Base-by-base conservation (phyloP, 1,140 invertebrate species). In the Drosophila nannoptera region DNA sequence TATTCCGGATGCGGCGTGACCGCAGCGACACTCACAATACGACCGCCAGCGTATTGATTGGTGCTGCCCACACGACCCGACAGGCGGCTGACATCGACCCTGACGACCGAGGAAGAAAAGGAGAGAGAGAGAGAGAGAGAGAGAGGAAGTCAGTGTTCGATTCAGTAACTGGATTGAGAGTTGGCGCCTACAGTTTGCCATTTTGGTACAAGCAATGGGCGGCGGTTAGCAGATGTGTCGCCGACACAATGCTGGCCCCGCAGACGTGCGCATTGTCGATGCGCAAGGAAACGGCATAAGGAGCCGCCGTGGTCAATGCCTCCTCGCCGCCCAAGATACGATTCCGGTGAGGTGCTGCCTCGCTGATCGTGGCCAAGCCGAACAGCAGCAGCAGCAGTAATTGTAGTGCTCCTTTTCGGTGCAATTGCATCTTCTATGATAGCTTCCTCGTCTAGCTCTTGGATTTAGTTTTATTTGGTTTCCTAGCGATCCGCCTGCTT, bases 1-100 rank as follows among this genome's bases (percentile, higher is more conserved):
- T 89, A 91, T 0, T 81, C 50, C 4, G 83, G 45, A 63, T 93
- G 91, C 7, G 72, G 40, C 2, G 48, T 52, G 2, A 75, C 49
- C 1, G 40, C 46, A 0, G 29, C 55, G 6, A 87, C 63, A 11
- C 1, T 9, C 5, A 70, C 40, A n/a, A 88, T 55, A 9, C 46
- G 69, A 0, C 87, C 87, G 5, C 87, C 81, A 3, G 87, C 78
- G 40, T 81, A 89, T 53, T 89, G 87, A 63, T 88, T 89, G 32
- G 77, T 72, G 54, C 87, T 89, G 43, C 87, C 87, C 32, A 87
- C 84, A n/a, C 87, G 87, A 6, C 38, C 49, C 1, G 81, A 59
- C 2, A 89, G 11, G 22, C 81, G 78, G 22, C 35, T 75, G 7
- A 12, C 6, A 6, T 56, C 72, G 29, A 87, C 36, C 12, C 80